Percentiles rank a stretch among this genome's conserved stretches.
These are phyloP conservation scores for Eudyptes chrysolophus DNA, from an alignment of 2,113 vertebrate genomes.

Conservation along the genomic window DNA sequence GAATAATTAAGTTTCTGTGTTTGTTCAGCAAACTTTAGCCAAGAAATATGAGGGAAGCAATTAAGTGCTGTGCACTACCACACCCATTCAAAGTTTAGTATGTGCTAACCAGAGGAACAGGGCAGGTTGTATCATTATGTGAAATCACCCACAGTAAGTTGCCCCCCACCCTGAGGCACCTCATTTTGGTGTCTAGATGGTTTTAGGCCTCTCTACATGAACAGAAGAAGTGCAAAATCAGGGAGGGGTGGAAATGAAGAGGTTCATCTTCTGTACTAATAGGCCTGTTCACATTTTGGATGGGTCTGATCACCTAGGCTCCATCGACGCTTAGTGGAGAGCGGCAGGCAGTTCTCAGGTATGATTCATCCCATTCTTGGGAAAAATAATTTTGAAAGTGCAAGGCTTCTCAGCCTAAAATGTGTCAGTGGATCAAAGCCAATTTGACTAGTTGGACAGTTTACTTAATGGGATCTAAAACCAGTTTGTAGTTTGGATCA, in stretches of 20 bases:
- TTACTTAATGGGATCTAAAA: background rate
- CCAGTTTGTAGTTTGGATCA: background rate
- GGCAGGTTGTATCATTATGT: background rate
- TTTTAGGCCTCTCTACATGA: background rate
- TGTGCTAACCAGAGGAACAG: background rate
- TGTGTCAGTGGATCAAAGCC: background rate
- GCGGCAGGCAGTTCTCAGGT: background rate
- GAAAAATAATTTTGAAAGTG: background rate
- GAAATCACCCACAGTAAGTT: background rate
- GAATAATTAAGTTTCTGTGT: background rate
- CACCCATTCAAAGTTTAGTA: background rate
- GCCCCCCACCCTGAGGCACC: too few species aligned
- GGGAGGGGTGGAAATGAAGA: background rate
- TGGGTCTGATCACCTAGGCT: background rate
- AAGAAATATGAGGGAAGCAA: background rate
- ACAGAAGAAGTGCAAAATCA: background rate
- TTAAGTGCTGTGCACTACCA: background rate
- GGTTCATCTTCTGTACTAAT: background rate
- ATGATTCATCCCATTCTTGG: background rate
- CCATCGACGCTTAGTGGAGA: too few species aligned
- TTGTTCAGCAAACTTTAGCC: background rate
- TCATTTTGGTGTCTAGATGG: background rate
- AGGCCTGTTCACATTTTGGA: background rate
- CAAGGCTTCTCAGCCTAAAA: background rate
- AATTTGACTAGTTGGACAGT: background rate